These are phyloP conservation scores for Drosophila nigricruria DNA, from an alignment of 2,888 invertebrate species.

Conservation along the genomic window DNA sequence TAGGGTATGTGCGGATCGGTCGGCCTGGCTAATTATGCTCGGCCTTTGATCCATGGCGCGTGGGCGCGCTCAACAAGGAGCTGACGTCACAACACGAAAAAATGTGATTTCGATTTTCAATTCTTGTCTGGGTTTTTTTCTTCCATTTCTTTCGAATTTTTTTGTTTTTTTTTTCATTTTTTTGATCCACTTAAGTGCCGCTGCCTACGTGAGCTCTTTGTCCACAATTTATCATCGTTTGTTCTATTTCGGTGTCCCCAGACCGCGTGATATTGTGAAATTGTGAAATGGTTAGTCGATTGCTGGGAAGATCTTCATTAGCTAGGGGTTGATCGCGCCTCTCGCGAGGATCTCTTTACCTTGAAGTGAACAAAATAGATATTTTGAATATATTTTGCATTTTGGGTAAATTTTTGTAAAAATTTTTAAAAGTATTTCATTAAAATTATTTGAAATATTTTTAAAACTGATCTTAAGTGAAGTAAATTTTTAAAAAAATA, in stretches of 20 bases:
- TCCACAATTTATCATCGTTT: slow-evolving; percentile 34
- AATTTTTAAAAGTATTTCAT: no score
- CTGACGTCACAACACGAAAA: slow-evolving; percentile 34
- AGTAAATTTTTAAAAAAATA: background rate
- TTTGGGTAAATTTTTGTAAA: background rate
- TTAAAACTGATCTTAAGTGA: background rate
- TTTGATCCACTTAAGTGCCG: slow-evolving; percentile 15
- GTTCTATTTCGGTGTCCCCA: slow-evolving; percentile 46
- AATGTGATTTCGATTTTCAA: slow-evolving; percentile 34
- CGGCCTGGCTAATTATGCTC: slow-evolving; percentile 1
- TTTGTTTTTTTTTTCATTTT: slow-evolving; percentile 2
- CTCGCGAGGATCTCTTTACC: slow-evolving; percentile 3
- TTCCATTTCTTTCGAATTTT: slow-evolving; percentile 5
- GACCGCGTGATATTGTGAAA: slow-evolving; percentile 58
- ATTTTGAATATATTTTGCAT: background rate
- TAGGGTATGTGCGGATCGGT: slow-evolving; percentile 5
- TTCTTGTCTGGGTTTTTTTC: slow-evolving; percentile 1
- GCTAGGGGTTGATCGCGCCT: background rate
- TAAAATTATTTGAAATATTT: background rate
- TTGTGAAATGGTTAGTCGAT: slow-evolving; percentile 47
- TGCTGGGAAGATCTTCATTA: slow-evolving; percentile 26
- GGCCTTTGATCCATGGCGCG: slow-evolving; percentile 37
- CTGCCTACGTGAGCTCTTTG: slow-evolving; percentile 32
- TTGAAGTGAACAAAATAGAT: background rate
- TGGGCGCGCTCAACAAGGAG: slow-evolving; percentile 28